Conservation (phyloP, 1,140 invertebrate species). For the Leptinotarsa lineolata region DNA sequence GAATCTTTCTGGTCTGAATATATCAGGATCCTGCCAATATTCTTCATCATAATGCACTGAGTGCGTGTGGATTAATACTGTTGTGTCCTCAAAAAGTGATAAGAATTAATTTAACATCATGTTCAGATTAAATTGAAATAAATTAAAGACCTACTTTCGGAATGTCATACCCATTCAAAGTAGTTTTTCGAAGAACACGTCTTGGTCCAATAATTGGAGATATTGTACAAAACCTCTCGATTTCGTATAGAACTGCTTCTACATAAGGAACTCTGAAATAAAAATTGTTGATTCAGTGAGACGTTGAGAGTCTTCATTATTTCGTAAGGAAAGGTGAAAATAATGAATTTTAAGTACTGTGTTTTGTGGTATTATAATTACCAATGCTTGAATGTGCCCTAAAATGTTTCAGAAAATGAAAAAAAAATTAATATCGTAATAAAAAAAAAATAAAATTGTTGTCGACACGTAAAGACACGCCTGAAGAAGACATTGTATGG, state of each 20-base stretch:
- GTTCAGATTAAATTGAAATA: background rate
- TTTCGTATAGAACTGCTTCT: constrained; percentile 66
- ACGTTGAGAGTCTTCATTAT: too few relatives aligned
- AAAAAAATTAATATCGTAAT: too few relatives aligned
- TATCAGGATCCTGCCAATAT: constrained; percentile 71
- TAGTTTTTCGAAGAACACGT: constrained; percentile 63
- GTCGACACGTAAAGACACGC: too few relatives aligned
- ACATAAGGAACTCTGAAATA: constrained; percentile 55
- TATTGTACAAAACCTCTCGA: constrained; percentile 63
- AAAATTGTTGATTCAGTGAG: background rate
- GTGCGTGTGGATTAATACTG: constrained; percentile 69
- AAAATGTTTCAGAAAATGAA: too few relatives aligned
- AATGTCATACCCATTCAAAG: constrained; percentile 67
- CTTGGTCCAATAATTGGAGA: constrained; percentile 71
- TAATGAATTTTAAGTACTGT: too few relatives aligned
- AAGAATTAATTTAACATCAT: background rate
- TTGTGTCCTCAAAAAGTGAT: constrained; percentile 54
- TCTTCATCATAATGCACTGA: constrained; percentile 69
- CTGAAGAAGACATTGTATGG: too few relatives aligned
- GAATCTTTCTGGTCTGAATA: constrained; percentile 76
- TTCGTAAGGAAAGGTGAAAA: too few relatives aligned
- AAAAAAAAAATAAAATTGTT: too few relatives aligned
- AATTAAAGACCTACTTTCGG: constrained; percentile 59
- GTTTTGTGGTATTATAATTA: too few relatives aligned
- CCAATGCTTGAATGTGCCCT: too few relatives aligned